phyloP scores from a whole-genome alignment of 2,113 vertebrate genomes.

The Mustela nigripes region DNA sequence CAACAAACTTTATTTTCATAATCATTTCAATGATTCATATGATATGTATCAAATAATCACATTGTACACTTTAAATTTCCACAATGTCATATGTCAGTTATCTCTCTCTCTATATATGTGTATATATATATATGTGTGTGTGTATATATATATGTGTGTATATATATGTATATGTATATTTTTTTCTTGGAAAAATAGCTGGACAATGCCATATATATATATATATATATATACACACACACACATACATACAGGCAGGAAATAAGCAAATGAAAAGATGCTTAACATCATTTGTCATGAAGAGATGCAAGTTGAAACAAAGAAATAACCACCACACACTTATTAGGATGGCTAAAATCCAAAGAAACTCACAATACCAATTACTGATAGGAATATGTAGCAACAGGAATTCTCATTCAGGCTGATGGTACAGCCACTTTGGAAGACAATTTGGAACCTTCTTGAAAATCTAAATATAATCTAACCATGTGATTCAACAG shows the following conservation, averaged over 20 bases:
- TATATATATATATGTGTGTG: no score
- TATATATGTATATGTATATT: no score
- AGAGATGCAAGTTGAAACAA: neutral
- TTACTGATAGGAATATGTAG: neutral
- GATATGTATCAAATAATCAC: neutral
- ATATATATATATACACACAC: no score
- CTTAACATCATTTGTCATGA: neutral
- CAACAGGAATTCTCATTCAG: neutral
- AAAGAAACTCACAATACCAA: neutral
- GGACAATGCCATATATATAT: no score
- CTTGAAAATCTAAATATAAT: neutral
- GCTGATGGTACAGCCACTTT: neutral
- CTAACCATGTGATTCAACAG: neutral
- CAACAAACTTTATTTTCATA: neutral
- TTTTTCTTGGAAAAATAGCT: no score
- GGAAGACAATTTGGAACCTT: neutral
- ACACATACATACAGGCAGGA: neutral
- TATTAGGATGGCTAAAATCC: neutral
- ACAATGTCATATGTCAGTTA: neutral
- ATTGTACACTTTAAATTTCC: neutral
- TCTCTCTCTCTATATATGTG: neutral
- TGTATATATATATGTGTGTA: no score
- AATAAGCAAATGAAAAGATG: neutral
- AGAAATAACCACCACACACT: neutral
- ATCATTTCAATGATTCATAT: neutral